Percentiles rank a stretch among this genome's conserved stretches.
phyloP scores from a whole-genome alignment of 2,113 vertebrate species.

The Centrocercus urophasianus region DNA sequence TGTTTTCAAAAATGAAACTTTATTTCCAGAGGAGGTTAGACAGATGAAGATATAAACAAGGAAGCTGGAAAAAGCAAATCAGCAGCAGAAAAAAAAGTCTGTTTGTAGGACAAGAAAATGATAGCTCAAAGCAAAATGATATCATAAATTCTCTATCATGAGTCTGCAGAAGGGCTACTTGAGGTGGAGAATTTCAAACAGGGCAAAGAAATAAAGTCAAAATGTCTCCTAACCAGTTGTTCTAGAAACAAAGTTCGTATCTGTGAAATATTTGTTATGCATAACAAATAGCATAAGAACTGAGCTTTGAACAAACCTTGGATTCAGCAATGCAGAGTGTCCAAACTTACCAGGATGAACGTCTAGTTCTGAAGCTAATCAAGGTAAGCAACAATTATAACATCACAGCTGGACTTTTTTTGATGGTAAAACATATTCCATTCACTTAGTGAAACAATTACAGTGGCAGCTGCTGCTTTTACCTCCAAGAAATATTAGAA shows the following conservation, averaged over 20 bases:
- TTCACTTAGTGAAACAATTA: not conserved
- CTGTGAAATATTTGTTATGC: not conserved
- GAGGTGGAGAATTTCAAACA: not conserved
- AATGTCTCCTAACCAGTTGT: not conserved
- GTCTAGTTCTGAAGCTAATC: not conserved
- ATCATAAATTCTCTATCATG: not conserved
- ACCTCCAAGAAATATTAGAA: slow-evolving; percentile 55
- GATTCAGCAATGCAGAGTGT: not conserved
- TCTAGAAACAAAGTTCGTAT: not conserved
- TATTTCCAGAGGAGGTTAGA: not conserved
- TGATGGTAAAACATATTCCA: not conserved
- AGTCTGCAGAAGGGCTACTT: not conserved
- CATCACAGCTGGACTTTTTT: not conserved
- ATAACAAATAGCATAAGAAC: not conserved
- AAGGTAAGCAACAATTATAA: not conserved
- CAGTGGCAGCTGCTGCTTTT: not conserved
- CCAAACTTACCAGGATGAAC: not conserved
- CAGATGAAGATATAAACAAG: not conserved
- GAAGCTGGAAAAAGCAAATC: not conserved
- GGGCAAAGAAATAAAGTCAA: not conserved
- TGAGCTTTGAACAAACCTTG: not conserved
- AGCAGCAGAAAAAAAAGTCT: not conserved
- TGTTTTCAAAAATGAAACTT: not conserved
- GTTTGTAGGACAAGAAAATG: not conserved
- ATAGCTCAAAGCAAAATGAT: not conserved